These are phyloP conservation scores for Dryobotodes eremita DNA, from an alignment of 2,888 invertebrate species.

Conservation along the genomic window DNA sequence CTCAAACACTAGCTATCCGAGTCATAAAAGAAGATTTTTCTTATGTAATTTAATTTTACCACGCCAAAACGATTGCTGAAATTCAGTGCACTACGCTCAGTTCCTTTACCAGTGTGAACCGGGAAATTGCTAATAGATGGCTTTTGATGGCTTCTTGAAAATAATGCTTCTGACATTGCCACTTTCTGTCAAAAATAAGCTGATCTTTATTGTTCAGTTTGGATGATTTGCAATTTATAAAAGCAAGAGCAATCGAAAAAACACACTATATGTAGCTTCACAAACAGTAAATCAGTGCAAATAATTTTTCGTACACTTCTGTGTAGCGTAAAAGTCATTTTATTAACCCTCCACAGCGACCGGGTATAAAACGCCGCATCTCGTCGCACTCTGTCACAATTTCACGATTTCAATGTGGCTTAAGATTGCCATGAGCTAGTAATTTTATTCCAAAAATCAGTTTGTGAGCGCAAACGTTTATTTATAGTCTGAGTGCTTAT, in stretches of 20 bases:
- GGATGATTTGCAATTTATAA: not conserved
- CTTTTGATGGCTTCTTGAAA: no score
- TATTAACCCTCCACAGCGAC: conserved; percentile 34
- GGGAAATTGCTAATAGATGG: conserved; percentile 1
- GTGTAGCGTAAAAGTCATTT: conserved; percentile 30
- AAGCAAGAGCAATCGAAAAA: not conserved
- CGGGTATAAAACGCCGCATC: conserved; percentile 9
- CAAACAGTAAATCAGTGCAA: conserved; percentile 23
- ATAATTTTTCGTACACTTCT: conserved; percentile 26
- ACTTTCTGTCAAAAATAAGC: not conserved
- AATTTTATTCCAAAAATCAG: conserved; percentile 8
- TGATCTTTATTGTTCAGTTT: not conserved
- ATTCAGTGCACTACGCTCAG: not conserved
- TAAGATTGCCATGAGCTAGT: conserved; percentile 9
- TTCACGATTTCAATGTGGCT: conserved; percentile 30
- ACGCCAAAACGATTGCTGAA: conserved; percentile 5
- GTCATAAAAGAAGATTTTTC: conserved; percentile 48
- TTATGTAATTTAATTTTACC: conserved; percentile 40
- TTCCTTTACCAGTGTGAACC: not conserved
- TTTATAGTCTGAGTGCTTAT: not conserved
- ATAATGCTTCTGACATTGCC: not conserved
- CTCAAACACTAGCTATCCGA: conserved; percentile 38
- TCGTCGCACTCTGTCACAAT: conserved; percentile 18
- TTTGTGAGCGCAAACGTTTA: conserved; percentile 4
- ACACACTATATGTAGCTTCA: not conserved